A percentile compares a stretch with the other conserved stretches of the same genome.
Conservation (phyloP, 1,140 invertebrate species). For the Oedothorax gibbosus region DNA sequence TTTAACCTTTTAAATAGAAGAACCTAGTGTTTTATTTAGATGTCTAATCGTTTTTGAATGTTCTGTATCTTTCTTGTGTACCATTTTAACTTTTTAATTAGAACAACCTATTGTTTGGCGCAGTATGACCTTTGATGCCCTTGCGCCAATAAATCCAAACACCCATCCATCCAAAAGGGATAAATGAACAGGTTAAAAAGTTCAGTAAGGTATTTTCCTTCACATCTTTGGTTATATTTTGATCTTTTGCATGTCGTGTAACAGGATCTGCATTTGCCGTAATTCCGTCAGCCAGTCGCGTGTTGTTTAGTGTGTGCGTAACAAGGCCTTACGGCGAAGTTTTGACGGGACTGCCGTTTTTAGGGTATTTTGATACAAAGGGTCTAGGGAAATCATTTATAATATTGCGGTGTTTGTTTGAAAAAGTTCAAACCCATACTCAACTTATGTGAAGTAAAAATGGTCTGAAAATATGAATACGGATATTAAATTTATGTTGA, state of each 20-base stretch:
- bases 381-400: conserved; percentile 34
- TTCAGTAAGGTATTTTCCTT: not conserved
- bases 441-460: too few species aligned
- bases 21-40: too few species aligned
- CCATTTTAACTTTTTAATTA: too few species aligned
- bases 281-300: conserved; percentile 3
- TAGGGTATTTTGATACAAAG: conserved; percentile 4
- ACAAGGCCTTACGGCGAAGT: conserved; percentile 22
- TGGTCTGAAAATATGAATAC: too few species aligned
- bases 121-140: not conserved
- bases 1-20: too few species aligned
- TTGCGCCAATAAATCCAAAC: not conserved
- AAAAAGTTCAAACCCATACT: too few species aligned
- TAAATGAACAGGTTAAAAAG: not conserved
- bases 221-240: too few species aligned
- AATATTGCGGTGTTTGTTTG: not conserved
- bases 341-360: conserved; percentile 11
- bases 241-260: not conserved
- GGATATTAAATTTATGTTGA: too few species aligned
- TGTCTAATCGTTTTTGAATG: too few species aligned
- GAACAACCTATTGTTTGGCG: too few species aligned
- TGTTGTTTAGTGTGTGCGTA: conserved; percentile 1
- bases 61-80: too few species aligned
- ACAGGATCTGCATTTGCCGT: conserved; percentile 29
- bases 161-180: not conserved